phyloP scores from a whole-genome alignment of 2,888 invertebrate genomes.

The Leuctra nigra region DNA sequence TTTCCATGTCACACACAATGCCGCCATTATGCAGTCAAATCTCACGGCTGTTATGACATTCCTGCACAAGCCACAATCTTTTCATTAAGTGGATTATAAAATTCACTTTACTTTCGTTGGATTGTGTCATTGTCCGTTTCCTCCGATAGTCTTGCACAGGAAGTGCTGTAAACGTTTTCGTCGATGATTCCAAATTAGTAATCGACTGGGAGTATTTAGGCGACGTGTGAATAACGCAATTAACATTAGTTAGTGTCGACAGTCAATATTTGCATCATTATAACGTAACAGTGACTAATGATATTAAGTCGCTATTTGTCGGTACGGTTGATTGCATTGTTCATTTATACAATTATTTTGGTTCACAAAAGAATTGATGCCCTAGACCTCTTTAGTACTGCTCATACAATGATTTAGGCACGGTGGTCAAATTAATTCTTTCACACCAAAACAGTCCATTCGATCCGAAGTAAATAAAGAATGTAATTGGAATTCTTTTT shows the following conservation, averaged over 20 bases:
- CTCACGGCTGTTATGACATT: constrained; percentile 16
- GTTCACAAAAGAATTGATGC: constrained; percentile 6
- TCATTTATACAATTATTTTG: not conserved
- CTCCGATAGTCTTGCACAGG: constrained; percentile 9
- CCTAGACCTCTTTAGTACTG: constrained; percentile 6
- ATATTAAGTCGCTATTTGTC: too few species aligned
- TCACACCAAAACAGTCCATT: too few species aligned
- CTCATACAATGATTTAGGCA: too few species aligned
- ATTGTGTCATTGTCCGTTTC: constrained; percentile 15
- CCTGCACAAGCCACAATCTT: not conserved
- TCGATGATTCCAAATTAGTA: constrained; percentile 1
- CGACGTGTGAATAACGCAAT: not conserved
- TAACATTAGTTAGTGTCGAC: not conserved
- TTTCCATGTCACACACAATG: constrained; percentile 5
- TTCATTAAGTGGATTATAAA: not conserved
- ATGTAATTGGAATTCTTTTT: too few species aligned
- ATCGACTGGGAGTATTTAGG: too few species aligned
- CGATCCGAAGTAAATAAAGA: too few species aligned
- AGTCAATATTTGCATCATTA: not conserved
- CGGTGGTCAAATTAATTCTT: not conserved
- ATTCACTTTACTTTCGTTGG: constrained; percentile 8
- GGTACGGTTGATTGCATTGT: not conserved
- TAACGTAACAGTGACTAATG: not conserved
- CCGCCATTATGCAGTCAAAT: constrained; percentile 2
- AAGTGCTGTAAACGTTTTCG: constrained; percentile 3